phyloP scores from a whole-genome alignment of 1,140 invertebrate genomes.

The Triops longicaudatus region DNA sequence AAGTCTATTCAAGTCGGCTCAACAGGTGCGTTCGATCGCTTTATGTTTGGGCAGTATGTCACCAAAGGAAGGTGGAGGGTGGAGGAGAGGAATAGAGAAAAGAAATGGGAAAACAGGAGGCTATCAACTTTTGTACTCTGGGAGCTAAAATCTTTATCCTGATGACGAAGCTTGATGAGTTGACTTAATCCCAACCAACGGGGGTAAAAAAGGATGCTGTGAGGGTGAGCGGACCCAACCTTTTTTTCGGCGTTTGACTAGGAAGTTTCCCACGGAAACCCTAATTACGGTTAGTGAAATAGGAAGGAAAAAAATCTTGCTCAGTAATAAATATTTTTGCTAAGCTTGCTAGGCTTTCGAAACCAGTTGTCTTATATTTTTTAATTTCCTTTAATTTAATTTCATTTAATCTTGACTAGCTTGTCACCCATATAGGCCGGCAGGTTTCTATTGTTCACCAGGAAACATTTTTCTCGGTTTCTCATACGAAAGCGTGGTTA shows the following conservation, averaged over 20 bases:
- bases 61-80: not conserved
- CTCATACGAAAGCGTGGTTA: not conserved
- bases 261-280: not conserved
- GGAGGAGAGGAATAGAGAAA: not conserved
- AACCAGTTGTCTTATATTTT: not conserved
- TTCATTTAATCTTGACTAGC: no score
- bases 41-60: not conserved
- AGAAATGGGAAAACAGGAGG: not conserved
- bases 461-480: not conserved
- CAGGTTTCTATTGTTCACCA: not conserved
- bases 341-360: no score
- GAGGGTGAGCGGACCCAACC: not conserved
- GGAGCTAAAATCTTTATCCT: not conserved
- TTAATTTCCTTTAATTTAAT: not conserved
- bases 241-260: not conserved
- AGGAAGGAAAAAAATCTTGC: not conserved
- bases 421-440: no score
- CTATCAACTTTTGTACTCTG: not conserved
- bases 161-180: not conserved
- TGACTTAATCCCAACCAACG: not conserved
- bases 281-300: not conserved
- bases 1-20: not conserved
- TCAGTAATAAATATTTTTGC: not conserved
- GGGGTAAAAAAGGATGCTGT: not conserved
- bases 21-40: conserved; percentile 6